Evolutionary conservation across 2,888 invertebrate species (phyloP), one percentile per base, ranked within the genome.

Genomic region (Scaptomyza reducta): DNA sequence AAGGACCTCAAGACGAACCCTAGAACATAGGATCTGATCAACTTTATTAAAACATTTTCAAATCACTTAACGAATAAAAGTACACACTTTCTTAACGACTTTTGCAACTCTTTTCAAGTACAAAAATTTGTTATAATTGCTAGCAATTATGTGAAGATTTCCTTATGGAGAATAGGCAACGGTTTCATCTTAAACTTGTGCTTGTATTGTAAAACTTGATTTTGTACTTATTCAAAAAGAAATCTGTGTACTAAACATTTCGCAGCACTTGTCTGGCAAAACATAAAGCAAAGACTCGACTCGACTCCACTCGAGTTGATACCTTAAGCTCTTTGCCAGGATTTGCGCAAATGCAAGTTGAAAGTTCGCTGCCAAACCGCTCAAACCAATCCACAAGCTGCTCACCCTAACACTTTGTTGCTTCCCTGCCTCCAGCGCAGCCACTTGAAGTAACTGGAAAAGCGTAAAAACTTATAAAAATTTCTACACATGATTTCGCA

Each of bases 401-500:
- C 31, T 16, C 25, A 10, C 16, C 11, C 25, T 5, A 3, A 10
- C 47, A n/a, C 9, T 22, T 29, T 13, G 7, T 25, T 10, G 9
- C 16, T 16, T 16, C n/a, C 33, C 11, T 18, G 22, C 31, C 31
- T 10, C 22, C 13, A 9, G 22, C 4, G 33, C 47, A 45, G 47
- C n/a, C 51, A 70, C 60, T 70, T 59, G 60, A 74, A 61, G 59
- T 41, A 35, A 61, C 10, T 16, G 42, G 49, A 42, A 68, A 58
- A 70, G 65, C 70, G 74, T 62, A 66, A 62, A 81, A 81, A 80
- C 88, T 88, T 87, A 90, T 90, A 90, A 91, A 90, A 90, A 91
- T 90, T 88, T 90, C 88, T 88, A 85, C 90, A 90, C 91, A 91
- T 91, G 91, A 91, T 90, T 91, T 90, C 88, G 79, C 89, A 91